These are phyloP conservation scores for Dascillus cervinus DNA, from an alignment of 2,888 invertebrate genomes.

Conservation along the genomic window DNA sequence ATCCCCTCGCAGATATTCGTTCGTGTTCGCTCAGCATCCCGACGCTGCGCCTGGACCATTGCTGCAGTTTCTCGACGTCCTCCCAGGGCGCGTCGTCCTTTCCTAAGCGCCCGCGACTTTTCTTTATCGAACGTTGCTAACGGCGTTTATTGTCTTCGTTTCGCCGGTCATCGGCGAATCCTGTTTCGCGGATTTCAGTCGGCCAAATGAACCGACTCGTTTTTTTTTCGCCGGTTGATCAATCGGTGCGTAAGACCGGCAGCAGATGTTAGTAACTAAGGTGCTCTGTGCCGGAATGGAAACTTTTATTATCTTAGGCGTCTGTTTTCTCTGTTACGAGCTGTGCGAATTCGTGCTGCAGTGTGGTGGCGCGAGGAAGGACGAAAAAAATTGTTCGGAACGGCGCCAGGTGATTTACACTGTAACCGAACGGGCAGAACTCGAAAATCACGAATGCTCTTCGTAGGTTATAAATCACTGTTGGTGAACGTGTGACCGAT, in stretches of 20 bases:
- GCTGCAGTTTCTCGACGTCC: slow-evolving; percentile 29
- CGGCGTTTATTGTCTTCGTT: too few species aligned
- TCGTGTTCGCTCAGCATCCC: slow-evolving; percentile 22
- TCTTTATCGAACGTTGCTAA: too few species aligned
- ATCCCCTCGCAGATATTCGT: slow-evolving; percentile 16
- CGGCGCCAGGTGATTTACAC: slow-evolving; percentile 35
- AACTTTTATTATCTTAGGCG: slow-evolving; percentile 58
- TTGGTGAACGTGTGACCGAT: slow-evolving; percentile 13
- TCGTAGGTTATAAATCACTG: slow-evolving; percentile 12
- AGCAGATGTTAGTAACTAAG: slow-evolving; percentile 11
- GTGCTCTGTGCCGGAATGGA: slow-evolving; percentile 55
- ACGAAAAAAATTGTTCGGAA: slow-evolving; percentile 29
- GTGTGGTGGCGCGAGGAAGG: slow-evolving; percentile 39
- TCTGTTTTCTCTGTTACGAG: slow-evolving; percentile 61
- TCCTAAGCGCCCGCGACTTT: too few species aligned
- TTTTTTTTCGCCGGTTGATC: too few species aligned
- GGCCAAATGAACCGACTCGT: too few species aligned
- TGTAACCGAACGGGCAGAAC: slow-evolving; percentile 26
- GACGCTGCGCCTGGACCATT: slow-evolving; percentile 29
- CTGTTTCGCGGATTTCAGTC: too few species aligned
- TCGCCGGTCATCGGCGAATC: too few species aligned
- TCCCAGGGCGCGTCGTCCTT: slow-evolving; percentile 18
- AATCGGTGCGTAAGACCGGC: slow-evolving; percentile 10
- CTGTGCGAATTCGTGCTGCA: slow-evolving; percentile 55
- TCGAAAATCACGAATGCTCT: slow-evolving; percentile 13